A percentile compares a stretch with the other conserved stretches of the same genome.
Evolutionary conservation across 2,888 invertebrate species (phyloP).

Genomic region (Drosophila mettleri): DNA sequence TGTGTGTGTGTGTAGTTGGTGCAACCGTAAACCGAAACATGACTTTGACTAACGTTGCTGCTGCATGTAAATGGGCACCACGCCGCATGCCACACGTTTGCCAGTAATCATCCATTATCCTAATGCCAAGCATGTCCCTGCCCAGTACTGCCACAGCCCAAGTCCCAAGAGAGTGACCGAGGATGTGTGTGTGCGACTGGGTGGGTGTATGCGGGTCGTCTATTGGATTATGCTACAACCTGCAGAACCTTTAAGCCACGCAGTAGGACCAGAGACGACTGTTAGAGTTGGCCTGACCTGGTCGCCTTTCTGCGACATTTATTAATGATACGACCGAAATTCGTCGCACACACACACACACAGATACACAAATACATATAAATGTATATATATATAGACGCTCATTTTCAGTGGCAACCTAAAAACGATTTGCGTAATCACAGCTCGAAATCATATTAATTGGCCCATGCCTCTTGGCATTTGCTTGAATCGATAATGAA

Average conservation of each 20-base stretch:
- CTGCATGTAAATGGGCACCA: slow-evolving; percentile 75
- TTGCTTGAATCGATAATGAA: slow-evolving; percentile 64
- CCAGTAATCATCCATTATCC: slow-evolving; percentile 81
- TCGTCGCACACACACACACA: slow-evolving; percentile 21
- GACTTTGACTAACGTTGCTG: slow-evolving; percentile 79
- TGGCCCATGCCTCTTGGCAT: slow-evolving; percentile 59
- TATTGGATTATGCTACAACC: slow-evolving; percentile 73
- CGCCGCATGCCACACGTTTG: slow-evolving; percentile 75
- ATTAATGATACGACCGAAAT: slow-evolving; percentile 63
- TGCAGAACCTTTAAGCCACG: slow-evolving; percentile 28
- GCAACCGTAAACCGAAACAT: slow-evolving; percentile 64
- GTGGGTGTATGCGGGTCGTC: slow-evolving; percentile 43
- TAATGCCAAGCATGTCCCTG: slow-evolving; percentile 74
- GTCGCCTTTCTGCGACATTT: slow-evolving; percentile 58
- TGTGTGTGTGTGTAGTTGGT: slow-evolving; percentile 24
- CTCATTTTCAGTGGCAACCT: slow-evolving; percentile 23
- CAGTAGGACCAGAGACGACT: not conserved
- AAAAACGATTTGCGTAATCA: slow-evolving; percentile 64
- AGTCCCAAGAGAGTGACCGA: slow-evolving; percentile 54
- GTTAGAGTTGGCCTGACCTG: slow-evolving; percentile 18
- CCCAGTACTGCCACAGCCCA: slow-evolving; percentile 39
- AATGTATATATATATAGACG: not conserved
- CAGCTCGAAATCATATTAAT: slow-evolving; percentile 66
- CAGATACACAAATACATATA: slow-evolving; percentile 1
- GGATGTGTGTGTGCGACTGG: slow-evolving; percentile 8